Base-by-base conservation (phyloP, 2,797 vertebrate genomes). In the Arremon aurantiirostris region DNA sequence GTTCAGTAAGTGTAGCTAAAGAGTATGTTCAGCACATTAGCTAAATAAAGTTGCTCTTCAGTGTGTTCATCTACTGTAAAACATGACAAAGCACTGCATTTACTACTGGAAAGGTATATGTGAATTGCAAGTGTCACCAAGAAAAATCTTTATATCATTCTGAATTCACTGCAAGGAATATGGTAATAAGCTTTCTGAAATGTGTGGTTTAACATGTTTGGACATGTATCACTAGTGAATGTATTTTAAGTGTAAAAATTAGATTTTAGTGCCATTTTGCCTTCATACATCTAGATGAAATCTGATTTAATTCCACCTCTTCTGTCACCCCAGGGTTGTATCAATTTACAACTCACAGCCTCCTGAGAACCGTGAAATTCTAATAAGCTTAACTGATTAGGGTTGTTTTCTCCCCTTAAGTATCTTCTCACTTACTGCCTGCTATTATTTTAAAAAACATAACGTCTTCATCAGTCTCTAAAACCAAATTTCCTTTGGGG, bases 281-380 rank as follows among this genome's bases (percentile, higher is more conserved):
- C 55, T 75, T 55, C 69, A 75, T 12, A 81, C 12, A 72, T 65
- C 72, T 72, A 61, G 16, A 90, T 21, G n/a, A 57, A 88, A 86
- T 82, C 63, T 56, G 47, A 55, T 86, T 91, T 90, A 19, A 52
- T 79, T 81, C 61, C 57, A 49, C n/a, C 41, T 72, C 55, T 93
- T 82, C 52, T 85, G 34, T 81, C 42, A 75, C 42, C 30, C n/a
- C 30, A 55, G 61, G 23, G 30, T 1, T 65, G 26, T 79, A 94
- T 50, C 65, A 78, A 57, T 80, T 92, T 84, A 64, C 53, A 86
- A 41, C 61, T 78, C 73, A 53, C 21, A 94, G 80, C 23, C 80
- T 75, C 88, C 57, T 75, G 80, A 91, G 82, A 90, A 84, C 50
- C 77, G 37, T 87, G 69, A 91, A 93, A 89, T 76, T 86, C 59